These are phyloP conservation scores for Gymnorhina tibicen DNA, from an alignment of 2,113 vertebrate genomes.

Conservation along the genomic window DNA sequence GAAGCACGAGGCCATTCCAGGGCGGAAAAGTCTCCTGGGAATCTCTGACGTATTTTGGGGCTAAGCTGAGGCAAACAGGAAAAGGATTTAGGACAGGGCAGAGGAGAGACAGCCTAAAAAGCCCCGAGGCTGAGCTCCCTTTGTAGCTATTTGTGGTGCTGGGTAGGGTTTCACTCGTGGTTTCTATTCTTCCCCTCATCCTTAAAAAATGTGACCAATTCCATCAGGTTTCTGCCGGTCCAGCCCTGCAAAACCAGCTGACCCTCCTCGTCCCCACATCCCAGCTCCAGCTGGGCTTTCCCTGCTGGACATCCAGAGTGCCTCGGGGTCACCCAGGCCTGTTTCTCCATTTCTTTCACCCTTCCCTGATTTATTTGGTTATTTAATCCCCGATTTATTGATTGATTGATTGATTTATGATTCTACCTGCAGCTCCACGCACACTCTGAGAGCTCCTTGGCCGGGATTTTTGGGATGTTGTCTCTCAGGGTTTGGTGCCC, in stretches of 20 bases:
- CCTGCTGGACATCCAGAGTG: rapidly evolving
- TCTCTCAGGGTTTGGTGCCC: constrained; percentile 37
- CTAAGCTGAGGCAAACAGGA: background rate
- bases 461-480: constrained; percentile 67
- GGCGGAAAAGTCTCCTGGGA: background rate
- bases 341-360: background rate
- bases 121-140: background rate
- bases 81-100: background rate
- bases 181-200: constrained; percentile 46
- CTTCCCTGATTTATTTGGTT: background rate
- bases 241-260: background rate
- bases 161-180: constrained; percentile 25
- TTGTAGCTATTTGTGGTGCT: constrained; percentile 46
- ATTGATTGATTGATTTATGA: rapidly evolving
- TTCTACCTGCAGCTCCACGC: background rate
- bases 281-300: background rate
- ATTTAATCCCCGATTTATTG: background rate
- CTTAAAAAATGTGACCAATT: constrained; percentile 32
- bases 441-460: constrained; percentile 38
- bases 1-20: background rate
- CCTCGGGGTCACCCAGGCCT: background rate
- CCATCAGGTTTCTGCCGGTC: background rate
- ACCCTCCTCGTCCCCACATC: background rate
- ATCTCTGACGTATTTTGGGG: background rate
- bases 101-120: background rate